Evolutionary conservation across 2,113 vertebrate genomes (phyloP).

Genomic region (Capreolus pygargus): DNA sequence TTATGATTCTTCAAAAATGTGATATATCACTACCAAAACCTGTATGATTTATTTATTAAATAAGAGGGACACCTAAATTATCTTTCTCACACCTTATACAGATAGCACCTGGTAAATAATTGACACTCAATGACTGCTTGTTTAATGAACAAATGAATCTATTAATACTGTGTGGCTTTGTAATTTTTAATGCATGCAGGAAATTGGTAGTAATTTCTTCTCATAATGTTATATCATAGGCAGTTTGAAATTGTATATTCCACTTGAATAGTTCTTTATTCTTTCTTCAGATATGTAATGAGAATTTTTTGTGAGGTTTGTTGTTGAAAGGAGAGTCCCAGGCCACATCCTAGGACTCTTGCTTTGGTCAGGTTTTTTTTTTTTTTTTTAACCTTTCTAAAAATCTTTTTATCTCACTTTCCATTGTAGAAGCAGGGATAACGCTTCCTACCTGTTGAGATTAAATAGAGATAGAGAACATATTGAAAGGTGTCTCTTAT

Average conservation of each 20-base stretch:
- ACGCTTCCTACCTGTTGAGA: neutral
- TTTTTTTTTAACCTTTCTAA: neutral
- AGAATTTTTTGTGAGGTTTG: neutral
- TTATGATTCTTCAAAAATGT: neutral
- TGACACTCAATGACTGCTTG: neutral
- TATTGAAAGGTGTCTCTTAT: neutral
- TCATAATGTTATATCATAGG: neutral
- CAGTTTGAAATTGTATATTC: neutral
- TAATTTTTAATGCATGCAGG: neutral
- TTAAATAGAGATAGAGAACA: neutral
- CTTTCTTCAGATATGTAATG: neutral
- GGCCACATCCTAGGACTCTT: neutral
- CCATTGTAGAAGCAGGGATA: neutral
- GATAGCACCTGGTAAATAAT: neutral
- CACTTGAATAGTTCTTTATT: neutral
- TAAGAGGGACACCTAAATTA: neutral
- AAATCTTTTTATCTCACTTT: neutral
- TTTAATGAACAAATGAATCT: neutral
- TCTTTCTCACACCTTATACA: neutral
- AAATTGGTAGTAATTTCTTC: neutral
- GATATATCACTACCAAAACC: neutral
- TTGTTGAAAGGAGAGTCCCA: neutral
- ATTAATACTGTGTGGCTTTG: neutral
- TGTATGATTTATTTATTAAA: conserved; percentile 1
- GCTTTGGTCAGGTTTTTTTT: neutral